Percentiles rank a stretch among this genome's conserved stretches.
These are phyloP conservation scores for Cecropterus lyciades DNA, from an alignment of 1,140 invertebrate species.

Conservation along the genomic window DNA sequence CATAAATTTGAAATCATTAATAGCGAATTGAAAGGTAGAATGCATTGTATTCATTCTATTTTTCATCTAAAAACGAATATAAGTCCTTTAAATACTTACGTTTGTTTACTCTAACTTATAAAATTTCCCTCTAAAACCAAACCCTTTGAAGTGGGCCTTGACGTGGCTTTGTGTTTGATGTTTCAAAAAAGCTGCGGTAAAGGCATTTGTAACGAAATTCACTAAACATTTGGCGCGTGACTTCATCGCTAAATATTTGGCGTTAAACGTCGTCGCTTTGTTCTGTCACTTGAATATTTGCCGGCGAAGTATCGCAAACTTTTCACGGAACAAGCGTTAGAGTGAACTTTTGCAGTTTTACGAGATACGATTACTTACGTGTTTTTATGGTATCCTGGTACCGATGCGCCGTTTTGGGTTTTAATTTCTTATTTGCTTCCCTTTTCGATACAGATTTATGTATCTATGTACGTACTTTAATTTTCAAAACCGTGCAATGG, in stretches of 20 bases:
- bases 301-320: slow-evolving; percentile 13
- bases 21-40: no score
- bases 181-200: slow-evolving; percentile 15
- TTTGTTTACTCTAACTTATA: neutral
- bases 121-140: no score
- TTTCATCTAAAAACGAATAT: no score
- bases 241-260: slow-evolving; percentile 26
- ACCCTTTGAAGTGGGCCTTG: slow-evolving; percentile 3
- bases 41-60: no score
- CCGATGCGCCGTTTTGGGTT: neutral
- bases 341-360: slow-evolving; percentile 23
- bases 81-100: no score
- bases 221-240: slow-evolving; percentile 23
- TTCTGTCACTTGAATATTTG: slow-evolving; percentile 24
- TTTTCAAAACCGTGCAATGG: no score
- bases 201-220: slow-evolving; percentile 26
- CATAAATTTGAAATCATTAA: no score
- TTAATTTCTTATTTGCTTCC: neutral
- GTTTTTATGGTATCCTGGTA: neutral
- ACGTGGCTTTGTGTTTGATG: slow-evolving; percentile 9
- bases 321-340: slow-evolving; percentile 22
- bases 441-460: no score
- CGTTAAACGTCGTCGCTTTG: slow-evolving; percentile 9
- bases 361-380: neutral
- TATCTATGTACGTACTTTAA: no score